A percentile compares a stretch with the other conserved stretches of the same genome.
Evolutionary conservation across 2,888 invertebrate species (phyloP).

Genomic region (Lasioglossum vierecki): DNA sequence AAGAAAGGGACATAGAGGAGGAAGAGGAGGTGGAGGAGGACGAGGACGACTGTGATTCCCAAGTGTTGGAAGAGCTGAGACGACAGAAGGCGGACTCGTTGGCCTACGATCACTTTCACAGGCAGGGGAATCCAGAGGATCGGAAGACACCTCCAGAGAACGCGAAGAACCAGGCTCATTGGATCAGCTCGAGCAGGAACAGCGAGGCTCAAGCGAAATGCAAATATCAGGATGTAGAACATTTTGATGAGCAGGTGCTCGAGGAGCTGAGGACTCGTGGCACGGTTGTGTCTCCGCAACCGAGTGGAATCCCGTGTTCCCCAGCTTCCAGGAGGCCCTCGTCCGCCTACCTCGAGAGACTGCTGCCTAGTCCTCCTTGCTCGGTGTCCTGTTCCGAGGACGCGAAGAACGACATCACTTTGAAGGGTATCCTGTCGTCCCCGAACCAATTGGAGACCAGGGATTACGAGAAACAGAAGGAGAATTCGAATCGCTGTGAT

Average conservation of each 20-base stretch:
- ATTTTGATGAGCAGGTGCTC: conserved; percentile 86
- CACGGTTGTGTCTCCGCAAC: conserved; percentile 87
- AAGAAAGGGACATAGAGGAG: conserved; percentile 62
- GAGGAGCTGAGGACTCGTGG: conserved; percentile 87
- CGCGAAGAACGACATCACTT: conserved; percentile 85
- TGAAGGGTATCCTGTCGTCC: conserved; percentile 73
- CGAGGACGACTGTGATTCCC: conserved; percentile 75
- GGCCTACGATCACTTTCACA: conserved; percentile 51
- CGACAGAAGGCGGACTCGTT: conserved; percentile 65
- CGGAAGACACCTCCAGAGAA: conserved; percentile 49
- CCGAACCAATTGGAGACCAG: conserved; percentile 64
- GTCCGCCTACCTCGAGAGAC: conserved; percentile 86
- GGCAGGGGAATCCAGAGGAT: conserved; percentile 42
- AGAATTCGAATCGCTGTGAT: conserved; percentile 57
- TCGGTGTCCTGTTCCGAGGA: conserved; percentile 91
- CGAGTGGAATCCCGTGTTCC: conserved; percentile 87
- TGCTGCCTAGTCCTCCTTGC: conserved; percentile 88
- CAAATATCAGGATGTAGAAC: conserved; percentile 80
- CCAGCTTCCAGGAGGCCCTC: conserved; percentile 73
- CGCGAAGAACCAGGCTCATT: conserved; percentile 52
- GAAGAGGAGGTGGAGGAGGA: conserved; percentile 61
- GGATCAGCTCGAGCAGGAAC: conserved; percentile 64
- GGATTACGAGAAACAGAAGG: conserved; percentile 66
- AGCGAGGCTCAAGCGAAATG: conserved; percentile 77
- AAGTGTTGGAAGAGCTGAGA: conserved; percentile 72